Percentiles rank a stretch among this genome's conserved stretches.
Conservation (phyloP, 1,140 invertebrate genomes). For the Apis cerana region DNA sequence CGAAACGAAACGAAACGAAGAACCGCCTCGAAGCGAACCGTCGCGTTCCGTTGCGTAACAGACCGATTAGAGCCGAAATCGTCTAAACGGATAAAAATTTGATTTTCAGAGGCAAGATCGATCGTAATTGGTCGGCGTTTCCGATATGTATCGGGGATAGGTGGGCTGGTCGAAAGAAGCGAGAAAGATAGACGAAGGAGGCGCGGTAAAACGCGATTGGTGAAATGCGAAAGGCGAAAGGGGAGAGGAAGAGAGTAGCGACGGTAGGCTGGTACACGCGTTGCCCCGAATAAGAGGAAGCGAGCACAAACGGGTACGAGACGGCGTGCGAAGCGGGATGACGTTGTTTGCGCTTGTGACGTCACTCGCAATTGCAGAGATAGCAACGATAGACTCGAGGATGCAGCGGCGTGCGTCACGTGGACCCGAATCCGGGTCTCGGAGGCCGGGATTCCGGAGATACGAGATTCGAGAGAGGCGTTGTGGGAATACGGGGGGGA, state of each 20-base stretch:
- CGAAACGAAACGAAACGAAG: background rate
- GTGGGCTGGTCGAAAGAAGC: no score
- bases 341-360: conserved; percentile 76
- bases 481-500: no score
- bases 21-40: no score
- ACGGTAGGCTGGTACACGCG: no score
- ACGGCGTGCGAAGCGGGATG: conserved; percentile 69
- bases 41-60: background rate
- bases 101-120: background rate
- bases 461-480: background rate
- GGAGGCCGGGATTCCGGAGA: background rate
- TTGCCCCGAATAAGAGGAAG: conserved; percentile 35
- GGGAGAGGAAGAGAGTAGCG: background rate
- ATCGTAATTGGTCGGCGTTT: no score
- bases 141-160: no score
- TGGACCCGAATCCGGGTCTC: conserved; percentile 48
- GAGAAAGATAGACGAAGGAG: background rate
- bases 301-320: conserved; percentile 16
- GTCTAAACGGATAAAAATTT: background rate
- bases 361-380: conserved; percentile 75
- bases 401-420: conserved; percentile 41
- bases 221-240: background rate
- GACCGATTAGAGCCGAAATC: background rate
- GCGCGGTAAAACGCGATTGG: background rate
- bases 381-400: conserved; percentile 65